These are phyloP conservation scores for Caiman crocodilus DNA, from an alignment of 2,797 vertebrate genomes.

Conservation along the genomic window DNA sequence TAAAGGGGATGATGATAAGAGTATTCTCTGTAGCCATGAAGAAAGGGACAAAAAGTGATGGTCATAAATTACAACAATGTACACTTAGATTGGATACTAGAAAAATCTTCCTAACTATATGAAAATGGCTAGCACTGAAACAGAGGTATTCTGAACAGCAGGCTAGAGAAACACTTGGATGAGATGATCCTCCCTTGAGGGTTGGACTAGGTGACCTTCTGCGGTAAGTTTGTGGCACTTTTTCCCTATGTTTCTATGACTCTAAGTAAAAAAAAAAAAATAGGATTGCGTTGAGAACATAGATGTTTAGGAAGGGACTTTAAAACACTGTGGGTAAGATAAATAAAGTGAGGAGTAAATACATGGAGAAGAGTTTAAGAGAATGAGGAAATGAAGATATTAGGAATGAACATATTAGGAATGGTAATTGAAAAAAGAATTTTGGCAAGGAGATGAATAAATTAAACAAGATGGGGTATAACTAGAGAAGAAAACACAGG, in stretches of 20 bases:
- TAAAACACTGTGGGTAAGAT: neutral
- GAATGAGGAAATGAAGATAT: neutral
- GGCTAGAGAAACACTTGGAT: neutral
- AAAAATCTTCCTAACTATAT: neutral
- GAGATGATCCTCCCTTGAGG: no score
- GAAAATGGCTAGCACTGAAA: neutral
- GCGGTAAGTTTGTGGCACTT: no score
- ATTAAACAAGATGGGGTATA: neutral
- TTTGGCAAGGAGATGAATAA: neutral
- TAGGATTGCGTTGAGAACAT: neutral
- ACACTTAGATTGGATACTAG: neutral
- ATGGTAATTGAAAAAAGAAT: neutral
- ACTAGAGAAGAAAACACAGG: neutral
- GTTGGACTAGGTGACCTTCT: neutral
- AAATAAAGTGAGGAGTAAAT: neutral
- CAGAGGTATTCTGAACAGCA: neutral
- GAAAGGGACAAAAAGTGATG: neutral
- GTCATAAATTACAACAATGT: neutral
- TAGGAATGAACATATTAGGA: neutral
- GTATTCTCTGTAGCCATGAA: neutral
- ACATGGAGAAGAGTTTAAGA: neutral
- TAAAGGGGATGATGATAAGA: neutral
- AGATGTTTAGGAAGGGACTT: neutral
- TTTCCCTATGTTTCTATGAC: no score
- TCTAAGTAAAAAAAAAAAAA: neutral